Conservation (phyloP, 2,797 vertebrate species). For the Sebastes trivittatus region DNA sequence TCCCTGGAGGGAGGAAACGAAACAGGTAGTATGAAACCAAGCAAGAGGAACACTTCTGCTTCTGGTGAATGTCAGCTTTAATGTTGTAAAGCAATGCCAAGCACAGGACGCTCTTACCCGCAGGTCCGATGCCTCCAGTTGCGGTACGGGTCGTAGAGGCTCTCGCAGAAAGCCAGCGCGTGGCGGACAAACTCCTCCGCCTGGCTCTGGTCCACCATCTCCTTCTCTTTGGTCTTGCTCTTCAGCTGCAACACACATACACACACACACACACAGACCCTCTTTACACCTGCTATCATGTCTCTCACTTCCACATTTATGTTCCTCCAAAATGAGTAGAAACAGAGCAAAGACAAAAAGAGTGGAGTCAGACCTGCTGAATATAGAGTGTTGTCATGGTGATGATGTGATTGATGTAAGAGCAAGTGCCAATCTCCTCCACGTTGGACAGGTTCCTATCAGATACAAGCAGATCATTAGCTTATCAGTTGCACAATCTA, state of each 20-base stretch:
- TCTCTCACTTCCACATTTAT: not conserved
- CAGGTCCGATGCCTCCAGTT: constrained; percentile 94
- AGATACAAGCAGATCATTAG: not conserved
- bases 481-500: not conserved
- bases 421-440: constrained; percentile 97
- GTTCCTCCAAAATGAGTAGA: not conserved
- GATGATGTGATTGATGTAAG: constrained; percentile 97
- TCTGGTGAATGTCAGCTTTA: not conserved
- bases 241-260: constrained; percentile 84
- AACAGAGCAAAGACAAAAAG: not conserved
- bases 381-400: constrained; percentile 98
- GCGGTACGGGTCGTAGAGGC: constrained; percentile 95
- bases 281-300: not conserved
- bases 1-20: constrained; percentile 71
- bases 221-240: constrained; percentile 98
- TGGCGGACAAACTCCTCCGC: constrained; percentile 97
- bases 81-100: not conserved
- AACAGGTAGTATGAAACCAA: not conserved
- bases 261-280: not conserved
- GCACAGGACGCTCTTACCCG: constrained; percentile 79
- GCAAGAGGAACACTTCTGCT: not conserved
- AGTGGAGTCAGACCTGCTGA: constrained; percentile 88
- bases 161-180: constrained; percentile 95
- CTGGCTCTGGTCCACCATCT: constrained; percentile 93
- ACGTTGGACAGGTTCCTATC: constrained; percentile 95